phyloP scores from a whole-genome alignment of 2,888 invertebrate genomes.

The Monochamus alternatus region DNA sequence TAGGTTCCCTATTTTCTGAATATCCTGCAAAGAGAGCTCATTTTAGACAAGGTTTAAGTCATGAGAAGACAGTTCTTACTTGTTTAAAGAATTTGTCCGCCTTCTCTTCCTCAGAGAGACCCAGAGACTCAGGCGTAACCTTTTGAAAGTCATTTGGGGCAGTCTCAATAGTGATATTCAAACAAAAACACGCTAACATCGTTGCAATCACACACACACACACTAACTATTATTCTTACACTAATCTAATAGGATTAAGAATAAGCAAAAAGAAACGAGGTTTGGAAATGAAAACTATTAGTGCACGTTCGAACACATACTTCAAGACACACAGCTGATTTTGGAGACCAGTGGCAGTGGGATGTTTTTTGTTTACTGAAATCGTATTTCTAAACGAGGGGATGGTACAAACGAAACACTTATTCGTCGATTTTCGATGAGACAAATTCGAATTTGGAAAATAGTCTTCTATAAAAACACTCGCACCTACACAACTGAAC shows the following conservation, averaged over 20 bases:
- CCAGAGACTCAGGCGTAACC: conserved; percentile 74
- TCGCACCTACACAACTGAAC: neutral
- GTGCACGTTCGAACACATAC: conserved; percentile 14
- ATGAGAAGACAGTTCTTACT: conserved; percentile 69
- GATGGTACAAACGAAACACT: neutral
- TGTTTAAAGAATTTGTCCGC: conserved; percentile 80
- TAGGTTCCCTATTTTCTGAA: conserved; percentile 72
- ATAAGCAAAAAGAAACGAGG: conserved; percentile 28
- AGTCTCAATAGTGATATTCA: conserved; percentile 80
- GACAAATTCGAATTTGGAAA: neutral
- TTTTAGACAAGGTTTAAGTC: conserved; percentile 10
- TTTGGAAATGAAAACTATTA: conserved; percentile 13
- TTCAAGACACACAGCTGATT: conserved; percentile 33
- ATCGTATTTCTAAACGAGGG: conserved; percentile 11
- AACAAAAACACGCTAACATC: conserved; percentile 84
- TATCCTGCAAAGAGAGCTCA: conserved; percentile 68
- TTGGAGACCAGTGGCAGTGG: conserved; percentile 27
- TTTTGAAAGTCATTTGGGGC: conserved; percentile 74
- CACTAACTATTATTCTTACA: neutral
- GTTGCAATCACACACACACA: conserved; percentile 49
- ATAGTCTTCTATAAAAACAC: neutral
- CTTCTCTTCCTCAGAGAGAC: conserved; percentile 75
- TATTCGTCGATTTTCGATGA: neutral
- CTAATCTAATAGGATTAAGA: conserved; percentile 7
- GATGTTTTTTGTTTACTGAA: conserved; percentile 27